Conservation (phyloP, 2,113 vertebrate species). For the Syrrhaptes paradoxus region DNA sequence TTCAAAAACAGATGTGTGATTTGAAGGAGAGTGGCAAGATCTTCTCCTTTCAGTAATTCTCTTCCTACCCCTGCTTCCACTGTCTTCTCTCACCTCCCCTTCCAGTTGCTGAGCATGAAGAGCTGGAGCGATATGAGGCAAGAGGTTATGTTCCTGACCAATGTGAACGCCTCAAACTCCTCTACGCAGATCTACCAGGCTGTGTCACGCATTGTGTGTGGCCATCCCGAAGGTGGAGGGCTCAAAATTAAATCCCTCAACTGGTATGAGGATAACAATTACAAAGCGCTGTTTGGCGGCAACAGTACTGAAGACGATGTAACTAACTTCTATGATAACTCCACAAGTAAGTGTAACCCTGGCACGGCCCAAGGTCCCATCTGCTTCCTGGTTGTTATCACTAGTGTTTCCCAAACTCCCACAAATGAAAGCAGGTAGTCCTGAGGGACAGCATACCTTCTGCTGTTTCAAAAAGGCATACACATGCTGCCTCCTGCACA, state of each 20-base stretch:
- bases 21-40: background rate
- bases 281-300: slow-evolving; percentile 92
- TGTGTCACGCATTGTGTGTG: slow-evolving; percentile 93
- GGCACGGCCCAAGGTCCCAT: background rate
- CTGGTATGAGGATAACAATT: slow-evolving; percentile 98
- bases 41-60: background rate
- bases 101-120: slow-evolving; percentile 86
- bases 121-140: slow-evolving; percentile 95
- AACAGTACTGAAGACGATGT: slow-evolving; percentile 78
- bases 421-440: background rate
- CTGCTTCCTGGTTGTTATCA: accelerated
- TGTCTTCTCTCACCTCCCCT: background rate
- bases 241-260: slow-evolving; percentile 98
- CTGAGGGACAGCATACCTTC: background rate
- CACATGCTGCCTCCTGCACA: accelerated
- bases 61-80: background rate
- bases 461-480: background rate
- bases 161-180: slow-evolving; percentile 79
- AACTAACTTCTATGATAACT: slow-evolving; percentile 78
- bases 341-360: slow-evolving; percentile 76
- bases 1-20: background rate
- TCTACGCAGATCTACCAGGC: slow-evolving; percentile 93
- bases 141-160: slow-evolving; percentile 89
- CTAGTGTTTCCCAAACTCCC: background rate
- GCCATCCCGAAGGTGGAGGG: slow-evolving; percentile 94